A percentile compares a stretch with the other conserved stretches of the same genome.
Conservation (phyloP, 2,797 vertebrate species). For the Sciaenops ocellatus region DNA sequence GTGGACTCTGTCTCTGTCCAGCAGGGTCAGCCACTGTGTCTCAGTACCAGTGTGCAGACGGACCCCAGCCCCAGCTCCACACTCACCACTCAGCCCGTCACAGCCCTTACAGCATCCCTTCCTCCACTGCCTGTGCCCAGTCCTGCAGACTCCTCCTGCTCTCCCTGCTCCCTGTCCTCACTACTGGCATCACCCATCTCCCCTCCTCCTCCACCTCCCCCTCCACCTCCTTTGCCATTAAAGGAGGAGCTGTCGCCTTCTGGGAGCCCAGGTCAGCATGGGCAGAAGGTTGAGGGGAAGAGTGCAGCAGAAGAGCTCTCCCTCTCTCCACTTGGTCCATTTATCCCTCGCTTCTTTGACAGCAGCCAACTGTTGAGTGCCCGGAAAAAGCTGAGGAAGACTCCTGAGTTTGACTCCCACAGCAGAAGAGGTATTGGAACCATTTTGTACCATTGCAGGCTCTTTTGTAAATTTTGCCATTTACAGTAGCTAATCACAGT, state of each 20-base stretch:
- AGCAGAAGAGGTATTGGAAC: slow-evolving; percentile 89
- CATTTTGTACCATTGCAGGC: neutral
- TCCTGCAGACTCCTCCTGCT: slow-evolving; percentile 78
- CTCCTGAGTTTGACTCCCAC: slow-evolving; percentile 88
- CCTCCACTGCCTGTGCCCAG: slow-evolving; percentile 70
- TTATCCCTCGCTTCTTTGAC: slow-evolving; percentile 93
- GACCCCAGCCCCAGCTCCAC: slow-evolving; percentile 80
- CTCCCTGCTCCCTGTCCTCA: slow-evolving; percentile 81
- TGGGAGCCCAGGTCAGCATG: slow-evolving; percentile 64
- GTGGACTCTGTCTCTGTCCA: slow-evolving; percentile 53
- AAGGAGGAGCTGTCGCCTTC: slow-evolving; percentile 82
- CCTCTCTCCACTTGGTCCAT: slow-evolving; percentile 79
- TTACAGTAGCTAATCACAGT: slow-evolving; percentile 18
- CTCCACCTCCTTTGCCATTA: slow-evolving; percentile 85
- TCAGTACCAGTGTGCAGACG: slow-evolving; percentile 85
- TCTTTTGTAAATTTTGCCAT: slow-evolving; percentile 7
- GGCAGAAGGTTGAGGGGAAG: slow-evolving; percentile 69
- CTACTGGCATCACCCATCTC: slow-evolving; percentile 79
- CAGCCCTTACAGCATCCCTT: slow-evolving; percentile 71
- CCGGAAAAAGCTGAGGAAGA: slow-evolving; percentile 95
- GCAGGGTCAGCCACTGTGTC: slow-evolving; percentile 78
- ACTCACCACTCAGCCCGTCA: slow-evolving; percentile 80
- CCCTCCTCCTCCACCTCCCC: slow-evolving; percentile 83
- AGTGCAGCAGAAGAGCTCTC: slow-evolving; percentile 75
- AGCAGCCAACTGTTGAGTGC: slow-evolving; percentile 95